phyloP scores from a whole-genome alignment of 1,140 invertebrate genomes.

The Cydia fagiglandana region DNA sequence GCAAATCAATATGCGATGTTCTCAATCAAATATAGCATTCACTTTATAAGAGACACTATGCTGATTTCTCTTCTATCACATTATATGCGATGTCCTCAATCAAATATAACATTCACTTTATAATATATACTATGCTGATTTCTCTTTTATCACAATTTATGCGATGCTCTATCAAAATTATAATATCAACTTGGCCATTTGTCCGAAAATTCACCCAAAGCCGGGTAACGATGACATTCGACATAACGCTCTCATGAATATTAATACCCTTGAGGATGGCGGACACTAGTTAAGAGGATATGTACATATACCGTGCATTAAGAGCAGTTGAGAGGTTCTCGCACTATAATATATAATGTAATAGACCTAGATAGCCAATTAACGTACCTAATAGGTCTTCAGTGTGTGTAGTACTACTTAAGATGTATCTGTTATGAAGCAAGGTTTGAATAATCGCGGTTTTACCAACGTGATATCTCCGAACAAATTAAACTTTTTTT shows the following conservation, averaged over 20 bases:
- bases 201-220: neutral
- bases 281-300: neutral
- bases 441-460: neutral
- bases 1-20: no score
- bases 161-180: no score
- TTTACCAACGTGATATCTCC: no score
- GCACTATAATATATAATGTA: neutral
- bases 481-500: no score
- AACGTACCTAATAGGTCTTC: neutral
- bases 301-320: constrained; percentile 12
- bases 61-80: no score
- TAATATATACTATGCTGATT: no score
- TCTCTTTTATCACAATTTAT: no score
- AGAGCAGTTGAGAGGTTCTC: neutral
- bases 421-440: neutral
- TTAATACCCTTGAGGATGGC: neutral
- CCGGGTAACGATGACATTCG: neutral
- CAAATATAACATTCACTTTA: neutral
- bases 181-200: neutral
- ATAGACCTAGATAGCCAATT: neutral
- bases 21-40: no score
- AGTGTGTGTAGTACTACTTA: neutral
- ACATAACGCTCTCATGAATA: constrained; percentile 7
- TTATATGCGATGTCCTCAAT: no score
- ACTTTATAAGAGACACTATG: no score